Evolutionary conservation across 1,140 invertebrate species (phyloP), one percentile per base, ranked within the genome.

Genomic region (Nylanderia fulva): DNA sequence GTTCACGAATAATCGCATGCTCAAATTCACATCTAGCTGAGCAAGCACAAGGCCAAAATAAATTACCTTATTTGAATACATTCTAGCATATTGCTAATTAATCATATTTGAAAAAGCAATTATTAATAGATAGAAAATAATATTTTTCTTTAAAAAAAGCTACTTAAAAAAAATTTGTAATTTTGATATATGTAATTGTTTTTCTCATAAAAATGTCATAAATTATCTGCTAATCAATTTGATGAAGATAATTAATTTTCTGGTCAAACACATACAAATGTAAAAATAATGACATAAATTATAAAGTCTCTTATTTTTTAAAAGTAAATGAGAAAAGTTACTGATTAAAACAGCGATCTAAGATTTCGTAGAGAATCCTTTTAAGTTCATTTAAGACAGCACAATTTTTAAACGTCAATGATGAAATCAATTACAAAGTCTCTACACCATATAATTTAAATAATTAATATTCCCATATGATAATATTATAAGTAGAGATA

Each of bases 401-500:
- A n/a, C n/a, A n/a, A n/a, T n/a, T n/a, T n/a, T n/a, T n/a, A n/a
- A 45, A 24, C 15, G n/a, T n/a, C n/a, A n/a, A 21, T n/a, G 5
- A 48, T 45, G 18, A 52, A 13, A 2, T 45, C 21, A 45, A 18
- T 45, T 68, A 18, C 36, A 27, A 27, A 39, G 9, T 39, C 21
- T 54, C 13, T 9, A 8, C 24, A 18, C 15, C 29, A 52, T 18
- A 33, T 9, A 18, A 56, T 36, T 39, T 0, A 13, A 15, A 15
- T 15, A n/a, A 36, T 33, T 58, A 58, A 3, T 33, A 27, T 13
- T 69, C 21, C 0, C 18, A 13, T 42, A 8, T 42, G 8, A 64
- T 52, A 71, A 94, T 92, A 27, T 60, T 69, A n/a, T n/a, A 48
- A 61, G 56, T 56, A 52, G 33, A 33, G 15, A 63, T 45, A 71